Evolutionary conservation across 2,888 invertebrate genomes (phyloP).

Genomic region (Apodemia duryi): DNA sequence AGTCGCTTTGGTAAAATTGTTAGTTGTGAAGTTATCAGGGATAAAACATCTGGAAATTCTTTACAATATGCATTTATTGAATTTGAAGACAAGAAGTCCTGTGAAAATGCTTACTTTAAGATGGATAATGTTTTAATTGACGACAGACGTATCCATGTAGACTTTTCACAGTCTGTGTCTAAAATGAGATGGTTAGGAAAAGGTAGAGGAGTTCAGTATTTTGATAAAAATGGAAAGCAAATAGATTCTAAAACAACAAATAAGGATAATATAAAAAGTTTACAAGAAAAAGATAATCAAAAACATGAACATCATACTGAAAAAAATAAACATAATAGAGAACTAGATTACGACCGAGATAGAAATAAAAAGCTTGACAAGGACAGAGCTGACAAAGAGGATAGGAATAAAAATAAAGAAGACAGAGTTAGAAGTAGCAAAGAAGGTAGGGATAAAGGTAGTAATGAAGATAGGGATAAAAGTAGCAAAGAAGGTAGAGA

Average conservation of each 20-base stretch:
- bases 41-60: slow-evolving; percentile 94
- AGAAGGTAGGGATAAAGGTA: neutral
- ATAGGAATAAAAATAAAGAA: slow-evolving; percentile 37
- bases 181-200: slow-evolving; percentile 95
- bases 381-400: slow-evolving; percentile 32
- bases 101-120: slow-evolving; percentile 99
- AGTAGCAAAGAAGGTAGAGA: slow-evolving; percentile 25
- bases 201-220: slow-evolving; percentile 86
- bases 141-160: slow-evolving; percentile 98
- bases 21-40: slow-evolving; percentile 97
- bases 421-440: slow-evolving; percentile 21
- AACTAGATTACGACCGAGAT: slow-evolving; percentile 28
- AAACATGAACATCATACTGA: slow-evolving; percentile 37
- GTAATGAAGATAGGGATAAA: slow-evolving; percentile 23
- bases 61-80: slow-evolving; percentile 99
- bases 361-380: slow-evolving; percentile 30
- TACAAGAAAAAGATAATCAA: slow-evolving; percentile 19
- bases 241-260: slow-evolving; percentile 33
- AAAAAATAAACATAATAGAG: slow-evolving; percentile 43
- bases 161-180: slow-evolving; percentile 99
- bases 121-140: slow-evolving; percentile 99
- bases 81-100: slow-evolving; percentile 93
- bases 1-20: slow-evolving; percentile 96
- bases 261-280: slow-evolving; percentile 30
- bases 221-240: slow-evolving; percentile 50